Evolutionary conservation across 2,888 invertebrate genomes (phyloP), one percentile per base, ranked within the genome.

Genomic region (Archips crataeganus): DNA sequence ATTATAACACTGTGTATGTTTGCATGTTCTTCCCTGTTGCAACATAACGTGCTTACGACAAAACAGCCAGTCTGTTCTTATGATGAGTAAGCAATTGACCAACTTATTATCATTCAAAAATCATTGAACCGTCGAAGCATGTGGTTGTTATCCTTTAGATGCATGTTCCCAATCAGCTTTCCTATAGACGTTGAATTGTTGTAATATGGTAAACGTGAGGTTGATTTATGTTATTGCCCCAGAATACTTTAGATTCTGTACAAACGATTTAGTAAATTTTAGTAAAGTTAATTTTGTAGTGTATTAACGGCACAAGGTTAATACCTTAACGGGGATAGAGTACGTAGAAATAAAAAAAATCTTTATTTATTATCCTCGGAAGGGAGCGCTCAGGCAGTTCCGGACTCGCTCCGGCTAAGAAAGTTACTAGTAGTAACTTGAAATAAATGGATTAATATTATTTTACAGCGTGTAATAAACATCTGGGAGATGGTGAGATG

Each of bases 181-280:
- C 88, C 86, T 88, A 90, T 85, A 87, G 83, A 80, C 82, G 61
- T 51, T 81, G 84, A 87, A 85, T 85, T 84, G 85, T 87, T 84
- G 84, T 86, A 86, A 87, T 87, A 89, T 86, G 84, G 84, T 83
- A 83, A 85, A 83, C 82, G 84, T 86, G 87, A 83, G 85, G 85
- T 83, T 85, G 87, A 86, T 84, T 83, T 84, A 85, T 84, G n/a
- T 80, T 80, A 79, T 80, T 79, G 23, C 83, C 85, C 85, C 82
- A 79, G 81, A 83, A 87, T 90, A 86, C 88, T 88, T 86, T 88
- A 88, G 2, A 23, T 54, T 54, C 5, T 9, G 3, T 23, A 5
- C 3, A 54, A 54, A 8, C 23, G 2, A 23, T 54, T 54, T 5
- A 5, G 5, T 6, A 1, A 23, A 9, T 15, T 23, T 54, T 6